Percentiles rank a stretch among this genome's conserved stretches.
phyloP scores from a whole-genome alignment of 2,797 vertebrate species.

The Crax fasciolata region DNA sequence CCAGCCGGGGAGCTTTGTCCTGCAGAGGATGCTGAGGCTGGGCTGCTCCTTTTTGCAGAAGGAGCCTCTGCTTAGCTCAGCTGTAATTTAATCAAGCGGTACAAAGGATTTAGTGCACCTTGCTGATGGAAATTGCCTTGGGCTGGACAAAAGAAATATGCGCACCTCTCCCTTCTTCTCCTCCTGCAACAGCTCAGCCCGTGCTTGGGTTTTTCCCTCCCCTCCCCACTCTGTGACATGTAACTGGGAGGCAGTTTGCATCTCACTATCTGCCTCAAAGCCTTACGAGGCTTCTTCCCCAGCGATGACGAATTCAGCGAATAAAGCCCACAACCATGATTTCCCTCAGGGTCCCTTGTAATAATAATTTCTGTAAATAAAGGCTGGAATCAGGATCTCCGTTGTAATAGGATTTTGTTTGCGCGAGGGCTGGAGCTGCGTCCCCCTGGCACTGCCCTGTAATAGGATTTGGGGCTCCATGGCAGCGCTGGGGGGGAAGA shows the following conservation, averaged over 20 bases:
- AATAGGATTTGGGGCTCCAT: slow-evolving; percentile 6
- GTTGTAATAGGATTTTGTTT: slow-evolving; percentile 71
- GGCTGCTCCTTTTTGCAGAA: background rate
- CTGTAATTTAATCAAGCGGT: slow-evolving; percentile 5
- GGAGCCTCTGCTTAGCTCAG: slow-evolving; percentile 40
- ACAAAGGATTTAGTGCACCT: slow-evolving; percentile 36
- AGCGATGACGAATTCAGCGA: slow-evolving; percentile 52
- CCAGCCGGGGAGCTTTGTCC: fast-evolving
- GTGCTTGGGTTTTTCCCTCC: background rate
- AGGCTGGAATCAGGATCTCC: slow-evolving; percentile 53
- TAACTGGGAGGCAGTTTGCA: slow-evolving; percentile 15
- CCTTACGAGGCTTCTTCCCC: background rate
- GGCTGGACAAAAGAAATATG: slow-evolving; percentile 10
- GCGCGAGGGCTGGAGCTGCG: background rate
- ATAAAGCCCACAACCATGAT: slow-evolving; percentile 54
- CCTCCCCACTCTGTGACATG: background rate
- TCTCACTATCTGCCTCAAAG: background rate
- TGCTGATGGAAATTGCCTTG: slow-evolving; percentile 47
- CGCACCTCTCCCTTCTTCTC: background rate
- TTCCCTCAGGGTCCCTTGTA: slow-evolving; percentile 71
- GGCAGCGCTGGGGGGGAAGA: background rate
- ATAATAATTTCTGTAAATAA: slow-evolving; percentile 79
- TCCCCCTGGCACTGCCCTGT: background rate
- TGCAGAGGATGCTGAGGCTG: background rate
- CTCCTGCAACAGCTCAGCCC: background rate